Percentiles rank a stretch among this genome's conserved stretches.
These are phyloP conservation scores for Agapornis roseicollis DNA, from an alignment of 2,113 vertebrate genomes.

Conservation along the genomic window DNA sequence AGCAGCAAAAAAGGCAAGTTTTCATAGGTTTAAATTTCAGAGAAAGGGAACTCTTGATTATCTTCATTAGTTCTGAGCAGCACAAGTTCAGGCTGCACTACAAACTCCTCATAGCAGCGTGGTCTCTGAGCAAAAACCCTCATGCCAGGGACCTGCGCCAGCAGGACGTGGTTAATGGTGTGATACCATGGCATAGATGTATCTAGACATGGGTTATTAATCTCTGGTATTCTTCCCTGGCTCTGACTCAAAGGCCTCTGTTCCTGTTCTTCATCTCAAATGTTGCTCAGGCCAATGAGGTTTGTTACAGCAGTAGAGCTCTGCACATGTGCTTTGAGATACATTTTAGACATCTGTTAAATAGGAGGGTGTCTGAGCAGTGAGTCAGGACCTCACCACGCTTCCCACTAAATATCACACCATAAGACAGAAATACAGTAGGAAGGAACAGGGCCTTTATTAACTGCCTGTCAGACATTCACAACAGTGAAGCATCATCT, in stretches of 20 bases:
- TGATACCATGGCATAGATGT: neutral
- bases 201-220: neutral
- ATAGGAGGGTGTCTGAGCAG: neutral
- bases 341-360: neutral
- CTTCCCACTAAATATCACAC: neutral
- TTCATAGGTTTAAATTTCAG: neutral
- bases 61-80: neutral
- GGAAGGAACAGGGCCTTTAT: neutral
- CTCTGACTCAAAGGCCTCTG: neutral
- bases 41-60: neutral
- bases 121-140: neutral
- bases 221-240: neutral
- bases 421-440: neutral
- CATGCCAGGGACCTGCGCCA: accelerated
- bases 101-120: neutral
- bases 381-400: neutral
- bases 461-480: neutral
- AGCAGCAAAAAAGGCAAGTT: neutral
- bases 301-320: neutral
- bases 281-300: neutral
- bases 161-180: accelerated
- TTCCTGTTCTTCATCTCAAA: neutral
- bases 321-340: neutral
- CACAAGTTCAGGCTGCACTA: neutral
- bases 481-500: neutral